Percentiles rank a stretch among this genome's conserved stretches.
Evolutionary conservation across 2,797 vertebrate species (phyloP).

Genomic region (Melanotaenia maccullochi): DNA sequence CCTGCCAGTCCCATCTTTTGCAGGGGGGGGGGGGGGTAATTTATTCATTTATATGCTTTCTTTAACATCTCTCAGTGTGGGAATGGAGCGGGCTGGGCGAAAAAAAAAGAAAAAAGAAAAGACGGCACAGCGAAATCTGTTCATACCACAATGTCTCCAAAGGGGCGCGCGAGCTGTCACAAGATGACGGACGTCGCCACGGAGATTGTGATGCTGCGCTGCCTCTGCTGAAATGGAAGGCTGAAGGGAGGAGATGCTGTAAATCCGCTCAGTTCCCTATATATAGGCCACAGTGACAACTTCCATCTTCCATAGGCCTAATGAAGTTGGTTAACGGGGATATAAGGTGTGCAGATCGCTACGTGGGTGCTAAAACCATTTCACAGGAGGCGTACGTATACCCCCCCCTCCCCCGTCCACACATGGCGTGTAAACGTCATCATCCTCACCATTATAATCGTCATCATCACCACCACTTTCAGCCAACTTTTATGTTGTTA

Average conservation of each 20-base stretch:
- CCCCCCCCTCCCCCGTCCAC: too few species aligned
- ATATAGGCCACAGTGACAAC: slow-evolving; percentile 47
- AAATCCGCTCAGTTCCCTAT: slow-evolving; percentile 40
- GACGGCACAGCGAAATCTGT: slow-evolving; percentile 46
- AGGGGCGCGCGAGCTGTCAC: slow-evolving; percentile 66
- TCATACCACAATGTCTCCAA: slow-evolving; percentile 54
- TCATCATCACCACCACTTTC: not conserved
- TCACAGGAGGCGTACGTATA: not conserved
- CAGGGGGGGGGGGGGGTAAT: slow-evolving; percentile 59
- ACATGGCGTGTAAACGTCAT: not conserved
- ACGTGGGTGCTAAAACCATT: slow-evolving; percentile 27
- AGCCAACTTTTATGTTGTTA: not conserved
- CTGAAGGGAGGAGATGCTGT: slow-evolving; percentile 35
- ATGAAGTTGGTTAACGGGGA: slow-evolving; percentile 50
- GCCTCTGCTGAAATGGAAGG: slow-evolving; percentile 54
- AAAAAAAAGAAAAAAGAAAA: not conserved
- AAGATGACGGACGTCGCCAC: slow-evolving; percentile 73
- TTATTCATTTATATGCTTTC: slow-evolving; percentile 80
- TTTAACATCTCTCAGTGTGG: slow-evolving; percentile 68
- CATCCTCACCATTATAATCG: not conserved
- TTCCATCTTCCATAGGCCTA: slow-evolving; percentile 40
- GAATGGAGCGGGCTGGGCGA: slow-evolving; percentile 26
- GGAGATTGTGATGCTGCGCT: slow-evolving; percentile 51
- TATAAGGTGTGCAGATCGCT: slow-evolving; percentile 28
- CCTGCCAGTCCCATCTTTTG: slow-evolving; percentile 64